These are phyloP conservation scores for Daboia siamensis DNA, from an alignment of 2,113 vertebrate genomes.

Conservation along the genomic window DNA sequence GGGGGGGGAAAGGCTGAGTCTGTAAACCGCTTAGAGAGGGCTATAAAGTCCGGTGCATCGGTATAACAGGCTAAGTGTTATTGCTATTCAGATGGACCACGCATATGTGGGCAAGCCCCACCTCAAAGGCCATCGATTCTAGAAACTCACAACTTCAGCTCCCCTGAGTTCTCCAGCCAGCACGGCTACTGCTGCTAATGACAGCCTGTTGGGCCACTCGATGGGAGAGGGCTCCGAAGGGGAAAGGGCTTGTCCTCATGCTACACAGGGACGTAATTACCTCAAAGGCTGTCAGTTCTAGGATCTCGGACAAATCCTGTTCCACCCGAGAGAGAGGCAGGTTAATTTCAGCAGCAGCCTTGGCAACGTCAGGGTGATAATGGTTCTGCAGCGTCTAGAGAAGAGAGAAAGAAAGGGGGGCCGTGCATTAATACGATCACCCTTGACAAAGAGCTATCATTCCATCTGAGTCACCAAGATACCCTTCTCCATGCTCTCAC, in stretches of 20 bases:
- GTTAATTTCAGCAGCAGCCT: conserved; percentile 79
- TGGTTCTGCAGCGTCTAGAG: conserved; percentile 86
- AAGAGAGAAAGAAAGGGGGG: not conserved
- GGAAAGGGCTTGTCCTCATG: not conserved
- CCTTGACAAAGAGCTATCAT: not conserved
- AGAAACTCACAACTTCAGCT: not conserved
- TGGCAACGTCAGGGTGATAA: conserved; percentile 89
- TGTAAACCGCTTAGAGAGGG: too few species aligned
- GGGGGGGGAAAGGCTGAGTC: too few species aligned
- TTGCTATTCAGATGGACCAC: not conserved
- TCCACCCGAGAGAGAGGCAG: conserved; percentile 73
- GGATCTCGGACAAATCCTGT: conserved; percentile 76
- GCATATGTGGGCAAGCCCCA: not conserved
- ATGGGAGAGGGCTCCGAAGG: not conserved
- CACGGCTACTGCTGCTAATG: not conserved
- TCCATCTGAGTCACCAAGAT: not conserved
- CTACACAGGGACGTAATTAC: conserved; percentile 53
- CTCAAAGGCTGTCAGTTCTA: conserved; percentile 83
- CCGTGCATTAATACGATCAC: too few species aligned
- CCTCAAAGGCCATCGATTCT: not conserved
- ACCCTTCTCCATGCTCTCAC: not conserved
- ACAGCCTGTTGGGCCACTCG: not conserved
- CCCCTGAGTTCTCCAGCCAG: not conserved
- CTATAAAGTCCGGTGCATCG: too few species aligned
- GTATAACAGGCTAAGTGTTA: not conserved